A percentile compares a stretch with the other conserved stretches of the same genome.
Evolutionary conservation across 35 echinoderm and acorn worm species (phyloP).

Genomic region (Apostichopus parvimensis): DNA sequence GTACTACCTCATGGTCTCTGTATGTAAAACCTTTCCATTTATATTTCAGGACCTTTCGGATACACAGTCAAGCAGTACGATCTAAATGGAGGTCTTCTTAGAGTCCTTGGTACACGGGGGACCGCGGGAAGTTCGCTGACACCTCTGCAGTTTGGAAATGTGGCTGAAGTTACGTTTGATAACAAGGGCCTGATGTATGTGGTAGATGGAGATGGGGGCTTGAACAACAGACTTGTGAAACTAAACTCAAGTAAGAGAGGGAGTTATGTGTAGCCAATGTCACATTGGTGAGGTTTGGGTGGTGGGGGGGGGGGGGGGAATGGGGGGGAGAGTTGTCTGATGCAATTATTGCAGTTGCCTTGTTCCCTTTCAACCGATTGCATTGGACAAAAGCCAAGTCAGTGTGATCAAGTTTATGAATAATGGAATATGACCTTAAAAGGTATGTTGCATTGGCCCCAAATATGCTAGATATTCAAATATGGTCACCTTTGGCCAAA

Average conservation of each 20-base stretch:
- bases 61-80: conserved; percentile 81
- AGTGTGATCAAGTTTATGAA: too few species aligned
- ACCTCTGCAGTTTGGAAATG: conserved; percentile 89
- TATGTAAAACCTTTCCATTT: neutral
- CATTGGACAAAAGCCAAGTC: too few species aligned
- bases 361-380: too few species aligned
- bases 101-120: conserved; percentile 65
- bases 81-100: conserved; percentile 57
- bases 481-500: too few species aligned
- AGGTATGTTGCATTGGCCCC: too few species aligned
- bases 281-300: too few species aligned
- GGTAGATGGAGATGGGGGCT: conserved; percentile 91
- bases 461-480: too few species aligned
- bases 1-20: neutral
- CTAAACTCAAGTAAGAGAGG: neutral
- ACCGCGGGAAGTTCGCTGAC: conserved; percentile 60
- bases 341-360: too few species aligned
- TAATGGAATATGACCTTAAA: too few species aligned
- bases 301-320: too few species aligned
- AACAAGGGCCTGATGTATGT: conserved; percentile 66
- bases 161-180: conserved; percentile 81
- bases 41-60: conserved; percentile 36
- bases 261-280: too few species aligned
- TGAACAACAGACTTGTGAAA: conserved; percentile 83
- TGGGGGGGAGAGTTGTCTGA: too few species aligned